Conservation (phyloP, 2,888 invertebrate species). For the Agapostemon virescens region DNA sequence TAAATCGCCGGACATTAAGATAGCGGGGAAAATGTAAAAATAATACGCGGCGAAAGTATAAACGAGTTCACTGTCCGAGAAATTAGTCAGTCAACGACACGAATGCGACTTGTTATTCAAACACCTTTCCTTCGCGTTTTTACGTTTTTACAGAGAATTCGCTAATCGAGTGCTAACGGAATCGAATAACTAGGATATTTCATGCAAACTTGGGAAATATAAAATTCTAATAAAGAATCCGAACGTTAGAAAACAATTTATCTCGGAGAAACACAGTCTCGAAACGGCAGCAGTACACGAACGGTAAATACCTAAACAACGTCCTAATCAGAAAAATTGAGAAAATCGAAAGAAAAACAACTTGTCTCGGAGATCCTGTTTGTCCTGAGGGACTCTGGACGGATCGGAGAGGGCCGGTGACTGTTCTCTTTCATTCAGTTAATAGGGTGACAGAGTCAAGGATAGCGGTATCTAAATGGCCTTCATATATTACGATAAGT, state of each 20-base stretch:
- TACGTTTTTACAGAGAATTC: not conserved
- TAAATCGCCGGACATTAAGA: not conserved
- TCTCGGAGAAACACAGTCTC: too few relatives aligned
- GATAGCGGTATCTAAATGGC: constrained; percentile 64
- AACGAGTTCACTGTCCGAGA: not conserved
- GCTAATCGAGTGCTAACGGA: too few relatives aligned
- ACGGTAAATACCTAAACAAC: too few relatives aligned
- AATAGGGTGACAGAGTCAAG: constrained; percentile 61
- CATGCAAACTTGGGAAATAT: too few relatives aligned
- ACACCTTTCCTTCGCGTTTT: not conserved
- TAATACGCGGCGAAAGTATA: not conserved
- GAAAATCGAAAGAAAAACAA: not conserved
- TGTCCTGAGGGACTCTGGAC: not conserved
- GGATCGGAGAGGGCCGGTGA: constrained; percentile 23
- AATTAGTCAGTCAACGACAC: not conserved
- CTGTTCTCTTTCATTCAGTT: constrained; percentile 38
- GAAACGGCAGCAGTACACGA: too few relatives aligned
- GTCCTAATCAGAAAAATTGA: not conserved
- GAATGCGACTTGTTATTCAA: not conserved
- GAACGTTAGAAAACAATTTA: too few relatives aligned
- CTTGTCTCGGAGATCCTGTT: not conserved
- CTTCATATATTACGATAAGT: constrained; percentile 59
- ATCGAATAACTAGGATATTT: too few relatives aligned
- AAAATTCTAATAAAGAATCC: too few relatives aligned
- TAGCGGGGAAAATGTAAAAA: not conserved